Evolutionary conservation across 2,888 invertebrate genomes (phyloP), one percentile per base, ranked within the genome.

Genomic region (Bellardia pandia): DNA sequence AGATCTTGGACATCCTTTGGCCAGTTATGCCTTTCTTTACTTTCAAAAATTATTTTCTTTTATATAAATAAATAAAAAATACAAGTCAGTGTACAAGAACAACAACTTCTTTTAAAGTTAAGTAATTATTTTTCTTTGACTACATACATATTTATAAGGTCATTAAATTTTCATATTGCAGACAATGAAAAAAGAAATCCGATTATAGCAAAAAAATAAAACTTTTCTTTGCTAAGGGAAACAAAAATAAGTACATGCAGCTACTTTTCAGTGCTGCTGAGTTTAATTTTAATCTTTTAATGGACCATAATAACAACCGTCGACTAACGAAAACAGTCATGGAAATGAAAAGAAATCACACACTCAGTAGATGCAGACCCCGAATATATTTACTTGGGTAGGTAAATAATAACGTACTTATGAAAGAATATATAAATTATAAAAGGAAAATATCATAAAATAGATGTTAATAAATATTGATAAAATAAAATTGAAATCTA

Each of bases 281-380:
- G 74, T 68, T 37, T 42, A 53, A 64, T 11, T 74, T 86, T 86
- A 86, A 82, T 75, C 86, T 75, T 82, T 82, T 82, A 86, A 82
- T 86, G 82, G 77, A 82, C 74, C 76, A 66, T 45, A 45, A 66
- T 40, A 51, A 42, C 37, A 14, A 58, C 48, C 16, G 14, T 53
- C 8, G 6, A 45, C 42, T 45, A 66, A 14, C 7, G 40, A 62
- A 23, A 76, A 64, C 37, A 53, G n/a, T n/a, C 37, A 53, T n/a
- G 3, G n/a, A 53, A n/a, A 53, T 3, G 51, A 53, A 14, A 53
- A 14, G 51, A n/a, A 14, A 53, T 48, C 2, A 2, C 66, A 45
- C 16, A 30, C 7, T 7, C 5, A 37, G 37, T 37, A 37, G 37
- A 37, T 37, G 37, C 6, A 37, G 45, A 45, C 0, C 45, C 2